Percentiles rank a stretch among this genome's conserved stretches.
Evolutionary conservation across 92 coral and sea anemone genomes (phyloP).

Genomic region (Montipora capitata): DNA sequence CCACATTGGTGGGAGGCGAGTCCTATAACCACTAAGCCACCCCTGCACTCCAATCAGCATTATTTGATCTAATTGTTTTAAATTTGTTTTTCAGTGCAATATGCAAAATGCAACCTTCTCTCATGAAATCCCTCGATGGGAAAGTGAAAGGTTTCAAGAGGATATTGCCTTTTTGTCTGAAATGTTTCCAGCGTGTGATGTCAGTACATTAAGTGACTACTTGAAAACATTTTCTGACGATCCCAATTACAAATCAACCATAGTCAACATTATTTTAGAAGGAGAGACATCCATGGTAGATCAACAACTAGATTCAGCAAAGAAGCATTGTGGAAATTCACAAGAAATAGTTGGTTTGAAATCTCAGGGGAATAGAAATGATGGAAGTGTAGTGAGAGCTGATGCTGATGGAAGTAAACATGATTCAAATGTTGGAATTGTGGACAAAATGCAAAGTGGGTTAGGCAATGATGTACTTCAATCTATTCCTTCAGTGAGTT

Average conservation of each 20-base stretch:
- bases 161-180: conserved; percentile 25
- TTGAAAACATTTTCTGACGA: conserved; percentile 32
- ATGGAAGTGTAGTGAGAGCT: background rate
- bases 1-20: too few species aligned
- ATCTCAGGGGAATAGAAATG: background rate
- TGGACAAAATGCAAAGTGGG: background rate
- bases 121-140: background rate
- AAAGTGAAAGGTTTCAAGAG: conserved; percentile 2
- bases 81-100: background rate
- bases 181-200: conserved; percentile 66
- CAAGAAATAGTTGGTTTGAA: background rate
- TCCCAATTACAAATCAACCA: conserved; percentile 49
- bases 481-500: background rate
- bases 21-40: too few species aligned
- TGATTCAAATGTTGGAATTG: background rate
- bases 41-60: background rate
- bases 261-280: conserved; percentile 52
- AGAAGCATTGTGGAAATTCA: background rate
- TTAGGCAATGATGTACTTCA: background rate
- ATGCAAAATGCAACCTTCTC: background rate
- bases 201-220: conserved; percentile 31
- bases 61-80: background rate
- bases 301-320: background rate
- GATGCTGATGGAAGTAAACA: background rate
- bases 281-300: background rate